phyloP scores from a whole-genome alignment of 2,113 vertebrate species.

The Tor tambroides region DNA sequence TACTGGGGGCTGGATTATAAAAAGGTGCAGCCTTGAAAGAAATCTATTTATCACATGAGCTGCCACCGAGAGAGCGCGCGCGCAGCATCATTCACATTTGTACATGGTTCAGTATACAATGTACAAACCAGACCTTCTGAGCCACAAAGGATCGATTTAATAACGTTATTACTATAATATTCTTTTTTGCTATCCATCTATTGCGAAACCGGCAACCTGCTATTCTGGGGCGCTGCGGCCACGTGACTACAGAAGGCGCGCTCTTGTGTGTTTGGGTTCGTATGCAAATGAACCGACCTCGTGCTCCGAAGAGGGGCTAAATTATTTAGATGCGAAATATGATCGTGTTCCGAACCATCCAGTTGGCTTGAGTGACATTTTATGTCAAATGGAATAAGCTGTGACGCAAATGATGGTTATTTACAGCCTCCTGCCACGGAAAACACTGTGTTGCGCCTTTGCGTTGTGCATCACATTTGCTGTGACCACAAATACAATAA shows the following conservation, averaged over 20 bases:
- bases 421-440: not conserved
- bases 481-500: too few species aligned
- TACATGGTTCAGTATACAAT: not conserved
- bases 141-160: not conserved
- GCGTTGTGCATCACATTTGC: not conserved
- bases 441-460: not conserved
- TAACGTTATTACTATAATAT: not conserved
- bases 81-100: not conserved
- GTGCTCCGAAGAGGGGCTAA: slow-evolving; percentile 54
- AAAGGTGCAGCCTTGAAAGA: slow-evolving; percentile 31
- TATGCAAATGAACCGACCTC: slow-evolving; percentile 69
- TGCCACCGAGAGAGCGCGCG: slow-evolving; percentile 6
- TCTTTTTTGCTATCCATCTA: not conserved
- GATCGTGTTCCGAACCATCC: slow-evolving; percentile 52
- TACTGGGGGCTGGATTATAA: not conserved
- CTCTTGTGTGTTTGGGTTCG: slow-evolving; percentile 71
- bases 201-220: not conserved
- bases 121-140: not conserved
- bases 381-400: not conserved
- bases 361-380: slow-evolving; percentile 20
- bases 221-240: not conserved
- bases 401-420: not conserved
- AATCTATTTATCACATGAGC: slow-evolving; percentile 67
- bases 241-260: not conserved
- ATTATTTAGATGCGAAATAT: slow-evolving; percentile 67